Evolutionary conservation across 2,113 vertebrate genomes (phyloP).

Genomic region (Myiozetetes cayanensis): DNA sequence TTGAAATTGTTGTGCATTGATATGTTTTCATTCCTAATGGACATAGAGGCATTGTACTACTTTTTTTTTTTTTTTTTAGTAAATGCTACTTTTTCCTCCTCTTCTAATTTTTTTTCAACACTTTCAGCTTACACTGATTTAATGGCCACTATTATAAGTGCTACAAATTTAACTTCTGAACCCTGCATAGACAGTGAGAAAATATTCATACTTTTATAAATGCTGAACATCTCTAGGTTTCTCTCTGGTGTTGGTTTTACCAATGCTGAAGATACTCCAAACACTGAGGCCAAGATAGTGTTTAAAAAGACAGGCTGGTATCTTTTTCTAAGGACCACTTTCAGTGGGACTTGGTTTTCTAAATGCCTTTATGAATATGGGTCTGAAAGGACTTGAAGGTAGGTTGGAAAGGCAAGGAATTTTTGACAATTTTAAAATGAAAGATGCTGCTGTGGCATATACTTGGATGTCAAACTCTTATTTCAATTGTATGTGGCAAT

Average conservation of each 20-base stretch:
- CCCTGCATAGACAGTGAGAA: background rate
- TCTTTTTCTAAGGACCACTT: background rate
- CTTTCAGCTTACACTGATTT: background rate
- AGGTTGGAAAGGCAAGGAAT: background rate
- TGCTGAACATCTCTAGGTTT: background rate
- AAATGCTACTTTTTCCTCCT: background rate
- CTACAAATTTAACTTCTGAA: background rate
- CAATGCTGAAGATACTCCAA: background rate
- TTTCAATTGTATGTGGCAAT: background rate
- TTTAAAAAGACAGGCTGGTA: background rate
- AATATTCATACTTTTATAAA: background rate
- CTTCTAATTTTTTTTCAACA: background rate
- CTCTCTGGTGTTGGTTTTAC: background rate
- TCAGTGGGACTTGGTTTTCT: background rate
- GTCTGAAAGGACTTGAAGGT: background rate
- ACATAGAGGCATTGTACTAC: background rate
- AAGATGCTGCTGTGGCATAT: background rate
- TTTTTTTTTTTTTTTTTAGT: background rate
- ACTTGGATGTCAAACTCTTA: background rate
- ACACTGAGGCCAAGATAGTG: background rate
- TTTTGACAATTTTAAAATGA: slow-evolving; percentile 5
- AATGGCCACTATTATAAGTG: background rate
- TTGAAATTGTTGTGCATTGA: background rate
- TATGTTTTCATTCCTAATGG: background rate
- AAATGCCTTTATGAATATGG: background rate